Evolutionary conservation across 2,113 vertebrate species (phyloP).

Genomic region (Sander vitreus): DNA sequence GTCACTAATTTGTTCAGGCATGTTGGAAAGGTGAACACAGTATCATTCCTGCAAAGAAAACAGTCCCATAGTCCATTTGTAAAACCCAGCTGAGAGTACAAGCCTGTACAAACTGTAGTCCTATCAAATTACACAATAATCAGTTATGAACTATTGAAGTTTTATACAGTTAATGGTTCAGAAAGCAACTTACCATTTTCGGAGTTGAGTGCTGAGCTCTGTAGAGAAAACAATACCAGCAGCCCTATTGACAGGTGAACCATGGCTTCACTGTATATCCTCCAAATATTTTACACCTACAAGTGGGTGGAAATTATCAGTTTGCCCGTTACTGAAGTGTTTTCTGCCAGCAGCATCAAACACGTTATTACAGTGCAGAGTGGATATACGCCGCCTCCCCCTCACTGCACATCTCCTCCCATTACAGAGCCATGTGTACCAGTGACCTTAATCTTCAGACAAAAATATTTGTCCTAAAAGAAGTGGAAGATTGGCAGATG

Average conservation of each 20-base stretch:
- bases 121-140: neutral
- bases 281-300: neutral
- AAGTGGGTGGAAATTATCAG: neutral
- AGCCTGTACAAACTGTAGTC: neutral
- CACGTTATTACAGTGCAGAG: conserved; percentile 21
- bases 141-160: neutral
- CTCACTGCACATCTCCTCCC: conserved; percentile 31
- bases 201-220: conserved; percentile 22
- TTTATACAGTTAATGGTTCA: neutral
- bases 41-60: neutral
- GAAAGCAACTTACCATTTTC: conserved; percentile 67
- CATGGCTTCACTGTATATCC: conserved; percentile 41
- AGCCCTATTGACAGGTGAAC: conserved; percentile 6
- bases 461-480: neutral
- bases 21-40: neutral
- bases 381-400: conserved; percentile 44
- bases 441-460: neutral
- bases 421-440: neutral
- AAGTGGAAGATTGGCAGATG: neutral
- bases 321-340: conserved; percentile 12
- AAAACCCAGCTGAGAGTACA: neutral
- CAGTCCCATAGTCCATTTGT: neutral
- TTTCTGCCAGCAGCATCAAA: conserved; percentile 3
- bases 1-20: neutral
- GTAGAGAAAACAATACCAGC: conserved; percentile 52